Base-by-base conservation (phyloP, 2,797 vertebrate species). In the Pseudochirops corinnae region DNA sequence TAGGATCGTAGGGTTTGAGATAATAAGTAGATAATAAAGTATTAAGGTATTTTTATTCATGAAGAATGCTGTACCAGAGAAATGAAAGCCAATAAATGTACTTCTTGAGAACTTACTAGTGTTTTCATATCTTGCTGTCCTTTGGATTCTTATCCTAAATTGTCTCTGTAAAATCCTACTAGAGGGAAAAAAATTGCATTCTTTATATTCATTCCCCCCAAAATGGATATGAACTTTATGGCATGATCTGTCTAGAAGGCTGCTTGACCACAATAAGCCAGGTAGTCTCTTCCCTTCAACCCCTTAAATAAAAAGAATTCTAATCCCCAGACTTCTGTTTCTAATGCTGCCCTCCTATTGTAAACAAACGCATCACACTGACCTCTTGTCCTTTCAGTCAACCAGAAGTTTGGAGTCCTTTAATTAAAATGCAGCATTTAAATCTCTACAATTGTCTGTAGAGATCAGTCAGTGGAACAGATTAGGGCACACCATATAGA, bases 401-500 rank as follows among this genome's bases (percentile, higher is more conserved):
- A 74, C 56, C 53, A 58, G 24, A 90, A 93, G 67, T 56, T 94
- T 95, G 91, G 52, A 93, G 53, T 55, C 11, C 39, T 93, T 96
- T 90, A 52, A 58, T 94, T 93, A 90, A 96, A 93, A 91, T 94
- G 56, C 93, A 97, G 62, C 57, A 60, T 92, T 74, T 74, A 46
- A 46, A 46, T 46, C 46, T 46, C 46, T 46, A 46, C 39, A 46
- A 1, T 26, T 74, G 62, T 74, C 28, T 18, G 24, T 39, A 46
- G 39, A 82, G 21, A 46, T 26, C 18, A 82, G 1, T 46, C 21
- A 46, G 39, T 82, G 74, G 21, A 82, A 82, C 3, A 82, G 74
- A 82, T 24, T 26, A 26, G 39, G 39, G 74, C 18, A 82, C 18
- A 82, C 74, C 9, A 4, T 46, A 46, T 46, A 46, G 39, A 82